Evolutionary conservation across 2,797 vertebrate genomes (phyloP).

Genomic region (Hirundo rustica): DNA sequence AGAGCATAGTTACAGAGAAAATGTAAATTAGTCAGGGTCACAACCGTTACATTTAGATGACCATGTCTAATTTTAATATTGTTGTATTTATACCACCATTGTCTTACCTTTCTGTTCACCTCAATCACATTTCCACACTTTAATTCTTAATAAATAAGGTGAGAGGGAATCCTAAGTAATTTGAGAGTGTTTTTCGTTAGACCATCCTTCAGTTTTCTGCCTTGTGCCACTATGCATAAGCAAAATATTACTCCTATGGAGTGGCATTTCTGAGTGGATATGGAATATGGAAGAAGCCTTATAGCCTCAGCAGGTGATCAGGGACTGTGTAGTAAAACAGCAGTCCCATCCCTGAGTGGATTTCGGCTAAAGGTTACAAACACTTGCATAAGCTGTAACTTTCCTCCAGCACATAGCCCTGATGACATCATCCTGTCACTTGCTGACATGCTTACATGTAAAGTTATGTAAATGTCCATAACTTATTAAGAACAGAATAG

Average conservation of each 20-base stretch:
- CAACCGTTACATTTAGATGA: background rate
- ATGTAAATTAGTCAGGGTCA: background rate
- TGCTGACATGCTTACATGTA: background rate
- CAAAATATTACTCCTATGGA: background rate
- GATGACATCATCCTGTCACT: background rate
- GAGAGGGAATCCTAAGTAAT: background rate
- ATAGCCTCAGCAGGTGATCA: background rate
- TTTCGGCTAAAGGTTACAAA: background rate
- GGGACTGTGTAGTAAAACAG: rapidly evolving
- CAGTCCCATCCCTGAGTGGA: background rate
- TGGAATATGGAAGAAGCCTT: background rate
- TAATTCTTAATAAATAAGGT: background rate
- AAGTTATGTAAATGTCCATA: background rate
- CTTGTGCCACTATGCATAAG: background rate
- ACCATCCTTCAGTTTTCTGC: background rate
- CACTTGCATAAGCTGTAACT: background rate
- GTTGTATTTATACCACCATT: background rate
- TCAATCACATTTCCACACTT: background rate
- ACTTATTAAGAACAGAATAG: background rate
- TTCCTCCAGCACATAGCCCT: background rate
- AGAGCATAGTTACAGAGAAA: background rate
- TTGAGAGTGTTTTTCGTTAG: background rate
- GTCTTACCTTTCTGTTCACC: background rate
- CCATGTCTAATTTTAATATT: background rate
- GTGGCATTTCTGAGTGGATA: background rate